Evolutionary conservation across 35 echinoderm and acorn worm species (phyloP).

Genomic region (Acanthaster planci): DNA sequence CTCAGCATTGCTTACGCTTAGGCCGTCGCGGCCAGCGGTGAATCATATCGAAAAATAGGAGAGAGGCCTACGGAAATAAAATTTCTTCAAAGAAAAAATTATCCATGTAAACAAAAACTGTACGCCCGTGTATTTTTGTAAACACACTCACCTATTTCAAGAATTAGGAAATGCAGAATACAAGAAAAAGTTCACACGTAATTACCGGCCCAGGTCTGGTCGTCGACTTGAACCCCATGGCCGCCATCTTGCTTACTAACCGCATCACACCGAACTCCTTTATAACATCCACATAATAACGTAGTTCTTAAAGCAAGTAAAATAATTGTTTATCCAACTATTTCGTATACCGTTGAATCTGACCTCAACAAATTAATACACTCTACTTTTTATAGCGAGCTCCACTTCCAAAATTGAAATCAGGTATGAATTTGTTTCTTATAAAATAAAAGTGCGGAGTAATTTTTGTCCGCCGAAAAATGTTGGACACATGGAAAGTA

Average conservation of each 20-base stretch:
- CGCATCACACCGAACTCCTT: background rate
- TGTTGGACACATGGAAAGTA: too few relatives aligned
- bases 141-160: background rate
- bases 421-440: background rate
- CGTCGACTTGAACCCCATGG: background rate
- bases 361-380: too few relatives aligned
- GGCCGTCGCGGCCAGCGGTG: too few relatives aligned
- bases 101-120: too few relatives aligned
- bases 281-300: background rate
- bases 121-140: background rate
- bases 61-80: too few relatives aligned
- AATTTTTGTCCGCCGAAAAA: background rate
- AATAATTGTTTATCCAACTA: background rate
- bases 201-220: background rate
- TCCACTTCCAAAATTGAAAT: too few relatives aligned
- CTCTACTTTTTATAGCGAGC: too few relatives aligned
- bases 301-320: background rate
- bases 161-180: background rate
- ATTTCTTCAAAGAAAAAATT: too few relatives aligned
- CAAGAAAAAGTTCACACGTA: background rate
- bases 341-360: background rate
- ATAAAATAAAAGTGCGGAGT: background rate
- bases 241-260: slow-evolving; percentile 20
- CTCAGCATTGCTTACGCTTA: too few relatives aligned
- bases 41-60: too few relatives aligned